Evolutionary conservation across 2,113 vertebrate genomes (phyloP).

Genomic region (Pogonocichla stellata): DNA sequence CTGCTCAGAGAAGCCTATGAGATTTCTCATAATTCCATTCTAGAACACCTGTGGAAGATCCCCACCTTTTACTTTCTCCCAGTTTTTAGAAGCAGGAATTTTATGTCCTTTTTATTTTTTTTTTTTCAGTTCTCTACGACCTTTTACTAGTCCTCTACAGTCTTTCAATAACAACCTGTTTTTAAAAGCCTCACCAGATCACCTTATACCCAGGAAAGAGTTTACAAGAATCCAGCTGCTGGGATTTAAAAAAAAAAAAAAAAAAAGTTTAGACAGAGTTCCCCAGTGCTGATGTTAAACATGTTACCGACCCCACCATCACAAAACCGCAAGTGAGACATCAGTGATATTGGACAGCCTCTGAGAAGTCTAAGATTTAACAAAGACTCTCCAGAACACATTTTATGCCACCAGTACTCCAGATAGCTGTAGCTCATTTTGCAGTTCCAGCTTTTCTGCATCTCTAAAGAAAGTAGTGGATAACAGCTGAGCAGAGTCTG

Average conservation of each 20-base stretch:
- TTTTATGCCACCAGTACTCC: neutral
- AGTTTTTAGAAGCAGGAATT: neutral
- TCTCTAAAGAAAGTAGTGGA: neutral
- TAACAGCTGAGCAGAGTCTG: neutral
- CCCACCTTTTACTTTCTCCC: neutral
- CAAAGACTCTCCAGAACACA: neutral
- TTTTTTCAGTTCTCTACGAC: neutral
- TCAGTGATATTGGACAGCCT: neutral
- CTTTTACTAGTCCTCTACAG: neutral
- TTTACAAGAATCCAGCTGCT: neutral
- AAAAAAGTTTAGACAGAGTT: neutral
- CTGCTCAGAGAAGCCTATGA: neutral
- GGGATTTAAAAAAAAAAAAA: neutral
- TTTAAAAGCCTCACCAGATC: neutral
- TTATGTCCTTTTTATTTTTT: neutral
- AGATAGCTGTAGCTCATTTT: neutral
- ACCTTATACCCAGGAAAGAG: neutral
- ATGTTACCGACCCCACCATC: neutral
- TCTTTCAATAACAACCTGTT: neutral
- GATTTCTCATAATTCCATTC: neutral
- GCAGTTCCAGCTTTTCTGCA: neutral
- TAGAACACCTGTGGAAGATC: neutral
- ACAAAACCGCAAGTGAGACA: neutral
- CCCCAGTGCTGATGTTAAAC: neutral
- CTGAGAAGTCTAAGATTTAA: neutral